Conservation (phyloP, 2,797 vertebrate genomes). For the Lycodopsis pacificus region DNA sequence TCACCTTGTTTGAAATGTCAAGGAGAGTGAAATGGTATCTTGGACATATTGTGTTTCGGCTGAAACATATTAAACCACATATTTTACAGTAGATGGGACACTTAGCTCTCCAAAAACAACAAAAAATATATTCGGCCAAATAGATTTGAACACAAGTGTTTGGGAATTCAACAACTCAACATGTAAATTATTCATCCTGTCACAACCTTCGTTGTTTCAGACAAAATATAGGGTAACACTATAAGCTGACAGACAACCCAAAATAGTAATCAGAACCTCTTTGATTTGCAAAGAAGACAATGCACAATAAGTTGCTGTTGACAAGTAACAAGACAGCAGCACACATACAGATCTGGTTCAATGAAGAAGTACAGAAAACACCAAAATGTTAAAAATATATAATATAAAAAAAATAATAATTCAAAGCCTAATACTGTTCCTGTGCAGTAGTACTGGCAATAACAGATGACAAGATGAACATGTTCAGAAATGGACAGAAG, state of each 20-base stretch:
- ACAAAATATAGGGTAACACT: constrained; percentile 3
- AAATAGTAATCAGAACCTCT: constrained; percentile 22
- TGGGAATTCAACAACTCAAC: background rate
- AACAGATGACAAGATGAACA: constrained; percentile 5
- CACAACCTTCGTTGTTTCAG: background rate
- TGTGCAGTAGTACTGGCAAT: background rate
- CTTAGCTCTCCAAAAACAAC: background rate
- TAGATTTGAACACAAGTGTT: background rate
- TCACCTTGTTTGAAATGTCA: background rate
- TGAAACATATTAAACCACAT: background rate
- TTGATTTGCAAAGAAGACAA: constrained; percentile 19
- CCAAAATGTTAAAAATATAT: constrained; percentile 34
- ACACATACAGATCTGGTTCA: constrained; percentile 23
- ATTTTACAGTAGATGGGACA: background rate
- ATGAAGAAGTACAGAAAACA: constrained; percentile 26
- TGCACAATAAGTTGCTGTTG: constrained; percentile 7
- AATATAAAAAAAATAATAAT: constrained; percentile 4
- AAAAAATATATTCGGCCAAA: background rate
- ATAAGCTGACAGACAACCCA: background rate
- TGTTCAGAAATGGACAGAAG: constrained; percentile 9
- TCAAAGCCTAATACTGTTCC: constrained; percentile 22
- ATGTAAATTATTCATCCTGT: constrained; percentile 16
- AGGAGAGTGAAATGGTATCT: background rate
- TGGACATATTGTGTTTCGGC: background rate
- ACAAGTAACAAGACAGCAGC: constrained; percentile 23